These are phyloP conservation scores for Anthoptus insignis DNA, from an alignment of 2,888 invertebrate genomes.

Conservation along the genomic window DNA sequence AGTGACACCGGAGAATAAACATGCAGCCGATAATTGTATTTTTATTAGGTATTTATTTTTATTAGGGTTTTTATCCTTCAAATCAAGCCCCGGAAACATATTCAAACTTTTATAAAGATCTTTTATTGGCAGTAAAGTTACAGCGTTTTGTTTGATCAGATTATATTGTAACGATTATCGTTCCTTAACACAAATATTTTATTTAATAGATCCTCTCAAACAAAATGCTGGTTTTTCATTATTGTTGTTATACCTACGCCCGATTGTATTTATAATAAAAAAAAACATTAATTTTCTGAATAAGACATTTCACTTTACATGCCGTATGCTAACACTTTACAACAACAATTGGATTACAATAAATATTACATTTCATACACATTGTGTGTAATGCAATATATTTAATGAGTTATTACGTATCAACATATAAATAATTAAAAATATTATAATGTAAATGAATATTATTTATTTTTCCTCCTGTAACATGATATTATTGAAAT, in stretches of 20 bases:
- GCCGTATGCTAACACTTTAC: constrained; percentile 1
- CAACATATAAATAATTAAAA: background rate
- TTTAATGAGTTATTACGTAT: constrained; percentile 7
- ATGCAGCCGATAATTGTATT: too few relatives aligned
- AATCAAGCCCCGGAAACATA: too few relatives aligned
- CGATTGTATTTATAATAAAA: background rate
- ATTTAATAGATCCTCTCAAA: background rate
- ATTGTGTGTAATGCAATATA: background rate
- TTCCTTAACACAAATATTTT: background rate
- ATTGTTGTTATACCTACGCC: background rate
- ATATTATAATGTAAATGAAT: too few relatives aligned
- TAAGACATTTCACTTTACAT: background rate
- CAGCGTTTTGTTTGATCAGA: background rate
- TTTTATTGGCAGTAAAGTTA: background rate
- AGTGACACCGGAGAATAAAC: too few relatives aligned
- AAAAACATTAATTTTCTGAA: background rate
- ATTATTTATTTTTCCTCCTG: too few relatives aligned
- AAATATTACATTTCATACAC: background rate
- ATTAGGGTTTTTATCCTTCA: too few relatives aligned
- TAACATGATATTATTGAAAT: too few relatives aligned
- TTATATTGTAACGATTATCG: too few relatives aligned
- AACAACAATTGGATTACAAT: background rate
- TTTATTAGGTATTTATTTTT: too few relatives aligned
- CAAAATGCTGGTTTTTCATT: background rate
- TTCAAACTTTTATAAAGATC: background rate